Evolutionary conservation across 1,140 invertebrate species (phyloP).

Genomic region (Bombus turneri): DNA sequence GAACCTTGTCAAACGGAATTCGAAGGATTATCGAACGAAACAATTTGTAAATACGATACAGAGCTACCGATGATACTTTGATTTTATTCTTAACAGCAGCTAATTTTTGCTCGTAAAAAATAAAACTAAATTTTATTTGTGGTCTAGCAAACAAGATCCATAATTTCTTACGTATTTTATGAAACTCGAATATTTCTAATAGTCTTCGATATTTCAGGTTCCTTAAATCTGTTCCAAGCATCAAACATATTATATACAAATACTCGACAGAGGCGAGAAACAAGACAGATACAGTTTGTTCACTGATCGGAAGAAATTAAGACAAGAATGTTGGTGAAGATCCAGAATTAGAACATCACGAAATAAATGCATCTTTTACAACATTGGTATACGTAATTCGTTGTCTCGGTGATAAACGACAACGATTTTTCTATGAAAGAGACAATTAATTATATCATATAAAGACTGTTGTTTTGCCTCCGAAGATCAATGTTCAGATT

Average conservation of each 20-base stretch:
- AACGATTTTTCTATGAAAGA: neutral
- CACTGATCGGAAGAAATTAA: neutral
- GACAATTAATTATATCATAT: neutral
- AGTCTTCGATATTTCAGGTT: neutral
- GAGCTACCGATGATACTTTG: neutral
- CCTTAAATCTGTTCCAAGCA: neutral
- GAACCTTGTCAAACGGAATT: constrained; percentile 16
- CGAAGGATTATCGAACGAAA: constrained; percentile 22
- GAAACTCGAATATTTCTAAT: neutral
- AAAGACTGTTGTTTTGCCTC: neutral
- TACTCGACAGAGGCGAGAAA: too few species aligned
- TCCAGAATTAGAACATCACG: neutral
- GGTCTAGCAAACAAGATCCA: neutral
- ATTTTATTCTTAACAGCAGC: too few species aligned
- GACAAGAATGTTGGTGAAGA: neutral
- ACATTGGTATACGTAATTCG: neutral
- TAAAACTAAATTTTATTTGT: neutral
- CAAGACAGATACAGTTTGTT: neutral
- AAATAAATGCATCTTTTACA: neutral
- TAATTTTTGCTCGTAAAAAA: neutral
- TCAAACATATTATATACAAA: too few species aligned
- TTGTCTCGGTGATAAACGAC: neutral
- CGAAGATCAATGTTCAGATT: neutral
- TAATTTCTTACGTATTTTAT: neutral
- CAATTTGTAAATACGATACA: constrained; percentile 20